Percentiles rank a stretch among this genome's conserved stretches.
Conservation (phyloP, 2,888 invertebrate genomes). For the Ophioninae sp. region DNA sequence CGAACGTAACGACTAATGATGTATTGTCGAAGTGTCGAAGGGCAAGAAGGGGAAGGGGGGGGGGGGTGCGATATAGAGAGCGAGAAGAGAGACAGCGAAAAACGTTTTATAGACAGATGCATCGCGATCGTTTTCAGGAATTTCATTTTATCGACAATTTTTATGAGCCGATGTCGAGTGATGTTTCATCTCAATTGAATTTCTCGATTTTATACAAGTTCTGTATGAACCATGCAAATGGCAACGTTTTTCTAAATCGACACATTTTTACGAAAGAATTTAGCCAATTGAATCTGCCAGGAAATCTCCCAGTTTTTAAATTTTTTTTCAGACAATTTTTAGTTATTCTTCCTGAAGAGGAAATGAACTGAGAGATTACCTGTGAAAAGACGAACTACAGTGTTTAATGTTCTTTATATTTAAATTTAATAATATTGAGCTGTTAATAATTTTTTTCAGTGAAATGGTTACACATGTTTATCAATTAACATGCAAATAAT, state of each 20-base stretch:
- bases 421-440: too few species aligned
- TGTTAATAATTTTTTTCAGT: too few species aligned
- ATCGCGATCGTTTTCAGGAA: not conserved
- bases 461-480: too few species aligned
- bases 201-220: not conserved
- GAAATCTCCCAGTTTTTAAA: too few species aligned
- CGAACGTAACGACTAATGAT: conserved; percentile 26
- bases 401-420: too few species aligned
- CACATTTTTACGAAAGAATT: not conserved
- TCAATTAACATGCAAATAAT: too few species aligned
- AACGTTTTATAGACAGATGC: not conserved
- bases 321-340: too few species aligned
- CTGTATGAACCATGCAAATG: not conserved
- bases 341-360: too few species aligned
- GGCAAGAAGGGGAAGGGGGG: not conserved
- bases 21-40: not conserved
- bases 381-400: too few species aligned
- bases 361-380: too few species aligned
- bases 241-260: not conserved
- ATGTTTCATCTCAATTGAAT: not conserved
- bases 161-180: not conserved
- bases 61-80: not conserved
- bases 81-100: too few species aligned
- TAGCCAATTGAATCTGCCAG: not conserved
- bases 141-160: not conserved